A percentile compares a stretch with the other conserved stretches of the same genome.
These are phyloP conservation scores for Nannobrachium achirus DNA, from an alignment of 2,113 vertebrate species.

Conservation along the genomic window DNA sequence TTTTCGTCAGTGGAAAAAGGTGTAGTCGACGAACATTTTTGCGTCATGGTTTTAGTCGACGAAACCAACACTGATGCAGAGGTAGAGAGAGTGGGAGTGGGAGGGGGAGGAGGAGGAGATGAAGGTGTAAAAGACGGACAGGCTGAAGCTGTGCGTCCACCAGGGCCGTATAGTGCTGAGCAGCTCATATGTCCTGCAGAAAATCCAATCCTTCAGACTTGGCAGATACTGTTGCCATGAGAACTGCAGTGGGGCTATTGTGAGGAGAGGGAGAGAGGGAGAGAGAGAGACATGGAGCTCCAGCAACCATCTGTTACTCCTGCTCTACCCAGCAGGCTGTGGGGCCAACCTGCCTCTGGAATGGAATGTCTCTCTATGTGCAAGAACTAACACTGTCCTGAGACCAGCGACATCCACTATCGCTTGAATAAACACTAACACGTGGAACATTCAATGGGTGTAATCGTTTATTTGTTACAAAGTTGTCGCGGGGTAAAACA, in stretches of 20 bases:
- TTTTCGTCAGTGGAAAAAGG: too few species aligned
- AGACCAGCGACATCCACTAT: background rate
- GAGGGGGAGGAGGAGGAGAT: constrained; percentile 50
- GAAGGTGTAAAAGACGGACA: constrained; percentile 49
- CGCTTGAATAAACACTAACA: background rate
- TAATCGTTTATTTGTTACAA: too few species aligned
- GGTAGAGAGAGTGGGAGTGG: constrained; percentile 45
- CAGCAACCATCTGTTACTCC: constrained; percentile 98
- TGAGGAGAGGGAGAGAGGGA: constrained; percentile 61
- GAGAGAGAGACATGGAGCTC: constrained; percentile 81
- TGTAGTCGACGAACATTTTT: too few species aligned
- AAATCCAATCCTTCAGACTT: constrained; percentile 73
- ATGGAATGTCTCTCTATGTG: constrained; percentile 54
- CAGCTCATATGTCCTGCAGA: constrained; percentile 72
- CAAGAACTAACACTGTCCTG: constrained; percentile 20
- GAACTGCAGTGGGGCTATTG: constrained; percentile 74
- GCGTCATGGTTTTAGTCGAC: too few species aligned
- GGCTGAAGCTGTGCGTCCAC: constrained; percentile 46
- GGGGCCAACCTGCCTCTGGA: constrained; percentile 62
- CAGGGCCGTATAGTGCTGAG: constrained; percentile 55
- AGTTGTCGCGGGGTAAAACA: too few species aligned
- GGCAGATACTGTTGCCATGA: constrained; percentile 78
- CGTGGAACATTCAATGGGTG: too few species aligned
- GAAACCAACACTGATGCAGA: too few species aligned
- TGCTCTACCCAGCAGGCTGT: constrained; percentile 78